A percentile compares a stretch with the other conserved stretches of the same genome.
phyloP scores from a whole-genome alignment of 2,113 vertebrate genomes.

The Struthio camelus region DNA sequence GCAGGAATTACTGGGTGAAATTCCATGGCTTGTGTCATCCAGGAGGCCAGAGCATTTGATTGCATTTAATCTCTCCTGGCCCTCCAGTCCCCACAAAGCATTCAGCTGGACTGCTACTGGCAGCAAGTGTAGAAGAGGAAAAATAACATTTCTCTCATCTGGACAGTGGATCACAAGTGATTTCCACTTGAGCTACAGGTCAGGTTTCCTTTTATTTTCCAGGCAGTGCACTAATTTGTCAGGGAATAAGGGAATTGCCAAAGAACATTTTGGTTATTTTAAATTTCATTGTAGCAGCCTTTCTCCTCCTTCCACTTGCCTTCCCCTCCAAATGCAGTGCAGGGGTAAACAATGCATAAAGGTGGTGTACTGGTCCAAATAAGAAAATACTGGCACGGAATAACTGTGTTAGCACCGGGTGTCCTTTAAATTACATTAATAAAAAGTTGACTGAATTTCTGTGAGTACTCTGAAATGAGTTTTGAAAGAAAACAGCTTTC shows the following conservation, averaged over 20 bases:
- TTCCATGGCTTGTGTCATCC: conserved; percentile 32
- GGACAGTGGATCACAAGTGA: conserved; percentile 54
- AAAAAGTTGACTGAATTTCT: conserved; percentile 31
- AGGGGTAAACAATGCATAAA: not conserved
- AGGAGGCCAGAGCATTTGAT: not conserved
- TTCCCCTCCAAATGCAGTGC: not conserved
- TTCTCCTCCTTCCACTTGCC: not conserved
- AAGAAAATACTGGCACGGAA: not conserved
- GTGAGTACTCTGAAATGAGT: conserved; percentile 27
- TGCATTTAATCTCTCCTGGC: conserved; percentile 23
- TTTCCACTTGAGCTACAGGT: conserved; percentile 47
- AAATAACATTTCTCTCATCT: conserved; percentile 37
- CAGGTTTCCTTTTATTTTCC: conserved; percentile 34
- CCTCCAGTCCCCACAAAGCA: not conserved
- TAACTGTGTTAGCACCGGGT: conserved; percentile 11
- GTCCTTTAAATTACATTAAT: conserved; percentile 48
- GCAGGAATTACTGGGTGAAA: not conserved
- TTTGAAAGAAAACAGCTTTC: conserved; percentile 66
- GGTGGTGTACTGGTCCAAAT: not conserved
- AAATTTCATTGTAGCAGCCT: conserved; percentile 21
- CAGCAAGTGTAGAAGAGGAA: not conserved
- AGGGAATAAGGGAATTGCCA: conserved; percentile 11
- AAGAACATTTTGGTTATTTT: not conserved
- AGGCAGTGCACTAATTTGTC: conserved; percentile 32
- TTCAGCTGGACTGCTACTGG: conserved; percentile 14